Base-by-base conservation (phyloP, 2,888 invertebrate genomes). In the Apamea crenata region DNA sequence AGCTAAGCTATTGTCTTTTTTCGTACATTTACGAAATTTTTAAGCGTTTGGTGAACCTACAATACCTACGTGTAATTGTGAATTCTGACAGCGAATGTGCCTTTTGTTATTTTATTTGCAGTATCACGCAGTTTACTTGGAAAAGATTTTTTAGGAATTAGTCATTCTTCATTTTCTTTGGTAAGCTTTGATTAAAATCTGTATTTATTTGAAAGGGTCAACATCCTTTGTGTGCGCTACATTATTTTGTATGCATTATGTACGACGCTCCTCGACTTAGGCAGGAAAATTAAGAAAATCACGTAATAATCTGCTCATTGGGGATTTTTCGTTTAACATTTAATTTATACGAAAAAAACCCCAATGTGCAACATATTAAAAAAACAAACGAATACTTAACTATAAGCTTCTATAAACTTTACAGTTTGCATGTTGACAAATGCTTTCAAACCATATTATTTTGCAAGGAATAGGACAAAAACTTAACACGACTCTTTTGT, bases 81-180 rank as follows among this genome's bases (percentile, higher is more conserved):
- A 90, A 96, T 96, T 95, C 96, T 89, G 91, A 84, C 78, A 92
- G 92, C 93, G 94, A 90, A 88, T 89, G 82, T 88, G 81, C 84
- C 91, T 93, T 94, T 95, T 95, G 93, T 94, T 94, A 94, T 95
- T 95, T 94, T 94, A 94, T 92, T 94, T 94, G 94, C 94, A 93
- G 92, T 94, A 94, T 95, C 94, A 94, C 93, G 93, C 92, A 92
- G 91, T 93, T 93, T 96, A 95, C 96, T 94, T 92, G 93, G 96
- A 96, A 96, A 91, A 92, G 93, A 95, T 95, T 94, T 95, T 96
- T 95, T 90, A 91, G 84, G 93, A 91, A 93, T 96, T 96, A 96
- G 94, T 96, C 96, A 96, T 93, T 91, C 50, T 71, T 86, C 78
- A 88, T 89, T 86, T 87, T 83, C 86, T 81, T 85, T 89, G 88